These are phyloP conservation scores for Ellobium chinense DNA, from an alignment of 2,888 invertebrate genomes.

Conservation along the genomic window DNA sequence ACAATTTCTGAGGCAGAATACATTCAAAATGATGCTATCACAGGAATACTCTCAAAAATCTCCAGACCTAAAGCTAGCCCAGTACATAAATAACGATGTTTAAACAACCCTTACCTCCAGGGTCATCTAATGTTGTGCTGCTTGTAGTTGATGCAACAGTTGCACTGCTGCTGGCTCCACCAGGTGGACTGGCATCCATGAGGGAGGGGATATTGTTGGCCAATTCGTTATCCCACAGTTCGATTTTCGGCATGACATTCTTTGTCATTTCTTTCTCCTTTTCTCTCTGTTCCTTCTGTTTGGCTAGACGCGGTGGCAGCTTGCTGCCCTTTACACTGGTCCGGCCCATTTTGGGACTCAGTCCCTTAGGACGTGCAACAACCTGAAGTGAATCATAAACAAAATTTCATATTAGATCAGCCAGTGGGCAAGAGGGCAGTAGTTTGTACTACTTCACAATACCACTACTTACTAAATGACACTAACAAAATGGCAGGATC, in stretches of 20 bases:
- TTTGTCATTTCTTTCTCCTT: slow-evolving; percentile 68
- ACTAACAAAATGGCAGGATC: too few relatives aligned
- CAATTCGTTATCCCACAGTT: slow-evolving; percentile 78
- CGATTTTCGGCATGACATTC: slow-evolving; percentile 76
- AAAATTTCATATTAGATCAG: too few relatives aligned
- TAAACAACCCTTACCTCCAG: slow-evolving; percentile 43
- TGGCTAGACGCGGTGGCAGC: slow-evolving; percentile 88
- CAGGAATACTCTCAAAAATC: too few relatives aligned
- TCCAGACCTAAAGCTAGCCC: too few relatives aligned
- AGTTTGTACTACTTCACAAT: too few relatives aligned
- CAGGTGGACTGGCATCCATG: neutral
- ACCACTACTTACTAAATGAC: too few relatives aligned
- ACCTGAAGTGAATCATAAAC: slow-evolving; percentile 64
- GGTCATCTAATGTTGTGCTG: slow-evolving; percentile 41
- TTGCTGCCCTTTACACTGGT: slow-evolving; percentile 81
- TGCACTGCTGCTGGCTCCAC: neutral
- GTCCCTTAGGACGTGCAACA: slow-evolving; percentile 70
- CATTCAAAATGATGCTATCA: too few relatives aligned
- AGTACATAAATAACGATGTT: too few relatives aligned
- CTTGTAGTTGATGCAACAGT: slow-evolving; percentile 27
- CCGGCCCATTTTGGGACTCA: slow-evolving; percentile 60
- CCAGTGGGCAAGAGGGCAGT: too few relatives aligned
- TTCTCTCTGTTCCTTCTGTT: slow-evolving; percentile 84
- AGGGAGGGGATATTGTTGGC: slow-evolving; percentile 74
- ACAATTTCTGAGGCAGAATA: too few relatives aligned